phyloP scores from a whole-genome alignment of 1,140 invertebrate species.

The Papilio aristodemus region DNA sequence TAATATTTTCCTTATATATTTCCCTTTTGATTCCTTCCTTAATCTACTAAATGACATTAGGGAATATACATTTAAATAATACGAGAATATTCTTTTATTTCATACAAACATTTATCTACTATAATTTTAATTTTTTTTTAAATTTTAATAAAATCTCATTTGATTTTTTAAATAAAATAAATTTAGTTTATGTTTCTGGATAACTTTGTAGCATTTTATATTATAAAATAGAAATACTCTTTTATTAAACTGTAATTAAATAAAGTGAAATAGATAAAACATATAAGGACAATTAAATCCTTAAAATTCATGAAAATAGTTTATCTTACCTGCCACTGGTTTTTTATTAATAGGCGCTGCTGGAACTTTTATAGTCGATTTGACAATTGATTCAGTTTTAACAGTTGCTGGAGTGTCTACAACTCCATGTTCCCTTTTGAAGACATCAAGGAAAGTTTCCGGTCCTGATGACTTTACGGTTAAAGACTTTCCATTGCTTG shows the following conservation, averaged over 20 bases:
- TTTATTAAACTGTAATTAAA: too few species aligned
- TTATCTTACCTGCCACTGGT: slow-evolving; percentile 44
- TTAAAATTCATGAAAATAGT: neutral
- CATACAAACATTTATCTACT: too few species aligned
- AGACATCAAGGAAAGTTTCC: slow-evolving; percentile 75
- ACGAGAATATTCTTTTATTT: too few species aligned
- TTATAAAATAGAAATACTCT: too few species aligned
- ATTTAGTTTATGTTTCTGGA: too few species aligned
- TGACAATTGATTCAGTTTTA: slow-evolving; percentile 51
- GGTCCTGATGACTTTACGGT: slow-evolving; percentile 40
- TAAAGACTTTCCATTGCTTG: slow-evolving; percentile 52
- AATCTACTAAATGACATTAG: neutral
- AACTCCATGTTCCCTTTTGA: slow-evolving; percentile 72
- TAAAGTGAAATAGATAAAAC: too few species aligned
- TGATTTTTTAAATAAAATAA: too few species aligned
- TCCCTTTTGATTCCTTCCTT: neutral
- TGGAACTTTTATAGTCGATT: slow-evolving; percentile 54
- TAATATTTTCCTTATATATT: neutral
- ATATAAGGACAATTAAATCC: neutral
- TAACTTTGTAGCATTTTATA: too few species aligned
- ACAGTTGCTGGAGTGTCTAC: slow-evolving; percentile 46
- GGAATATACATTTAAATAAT: too few species aligned
- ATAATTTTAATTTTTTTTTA: too few species aligned
- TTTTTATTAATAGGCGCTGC: slow-evolving; percentile 55
- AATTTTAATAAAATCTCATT: too few species aligned